Evolutionary conservation across 2,113 vertebrate species (phyloP), one percentile per base, ranked within the genome.

Genomic region (Neodon shergylaensis): DNA sequence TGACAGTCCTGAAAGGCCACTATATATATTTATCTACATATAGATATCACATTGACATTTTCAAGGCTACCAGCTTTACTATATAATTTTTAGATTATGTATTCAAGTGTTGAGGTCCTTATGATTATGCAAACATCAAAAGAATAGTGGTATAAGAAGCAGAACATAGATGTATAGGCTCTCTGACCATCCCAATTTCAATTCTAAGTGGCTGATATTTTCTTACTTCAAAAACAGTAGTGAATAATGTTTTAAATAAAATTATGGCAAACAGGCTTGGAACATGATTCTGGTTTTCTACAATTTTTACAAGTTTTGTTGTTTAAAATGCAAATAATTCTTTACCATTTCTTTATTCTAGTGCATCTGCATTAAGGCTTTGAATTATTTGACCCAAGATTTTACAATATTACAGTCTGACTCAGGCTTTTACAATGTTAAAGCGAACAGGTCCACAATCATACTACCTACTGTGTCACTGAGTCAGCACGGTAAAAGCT

Each of bases 341-440:
- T 96, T 97, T 96, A 97, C 96, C 96, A 94, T 95, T 97, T 97
- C 97, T 98, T 98, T 96, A 81, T 95, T 97, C 39, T 95, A 98
- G 98, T 97, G 98, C 97, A 98, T 98, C 98, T 98, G 98, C 97
- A 97, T 98, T 98, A 99, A 99, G 99, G 98, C 98, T 98, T 99
- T 98, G 98, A 98, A 98, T 98, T 86, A 94, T 96, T 97, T 97
- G 98, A 98, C 98, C 98, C 98, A 98, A 96, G 97, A 97, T 98
- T 98, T 98, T 97, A 98, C 84, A 92, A 72, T 93, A 49, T 95
- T 95, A 95, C 96, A 96, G 95, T 84, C 84, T 83, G 96, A 92
- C 96, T 97, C 92, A 79, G n/a, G 73, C 86, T 86, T 96, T 93
- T 94, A 96, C 92, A 94, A 24, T 94, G 97, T 96, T 97, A 98